Base-by-base conservation (phyloP, 1,140 invertebrate species). In the Sitodiplosis mosellana region DNA sequence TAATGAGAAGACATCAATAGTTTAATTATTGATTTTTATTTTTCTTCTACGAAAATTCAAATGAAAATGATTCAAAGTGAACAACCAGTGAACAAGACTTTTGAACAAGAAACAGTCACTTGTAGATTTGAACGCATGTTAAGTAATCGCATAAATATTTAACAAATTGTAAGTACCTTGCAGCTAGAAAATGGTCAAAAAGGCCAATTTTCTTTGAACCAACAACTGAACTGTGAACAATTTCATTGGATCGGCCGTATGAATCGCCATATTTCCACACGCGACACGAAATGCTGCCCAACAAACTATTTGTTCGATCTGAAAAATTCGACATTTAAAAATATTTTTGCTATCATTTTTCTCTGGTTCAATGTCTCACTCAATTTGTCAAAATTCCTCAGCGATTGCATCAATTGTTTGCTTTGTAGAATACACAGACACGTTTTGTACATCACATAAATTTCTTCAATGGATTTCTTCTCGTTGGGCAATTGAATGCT, bases 181-280 rank as follows among this genome's bases (percentile, higher is more conserved):
- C 83, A 38, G 80, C 80, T 44, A 81, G 71, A 42, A 95, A 70
- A 67, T 93, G 83, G 65, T 94, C 87, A 70, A 89, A 95, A 5
- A 77, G 77, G 55, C 80, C 80, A 14, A 81, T 75, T 21, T 80
- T 74, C 42, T 80, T 77, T 33, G 81, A 66, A 17, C 85, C 85
- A 51, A 85, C 78, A 43, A 88, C 74, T 27, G 27, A 27, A 27
- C 27, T 27, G 10, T 27, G 27, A 54, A 80, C 78, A 53, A 77
- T 77, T 68, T 94, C 89, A 53, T 76, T 76, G 2, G 88, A 69
- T 38, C 47, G 53, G 46, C 73, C 60, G 17, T 79, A 76, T 58
- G 89, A 83, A 50, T 83, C 81, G 52, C 75, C 69, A 57, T 91
- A 83, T 12, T 75, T 76, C 79, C 85, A 92, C 69, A 92, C 95